Conservation (phyloP, 1,140 invertebrate genomes). For the Sinella curviseta region DNA sequence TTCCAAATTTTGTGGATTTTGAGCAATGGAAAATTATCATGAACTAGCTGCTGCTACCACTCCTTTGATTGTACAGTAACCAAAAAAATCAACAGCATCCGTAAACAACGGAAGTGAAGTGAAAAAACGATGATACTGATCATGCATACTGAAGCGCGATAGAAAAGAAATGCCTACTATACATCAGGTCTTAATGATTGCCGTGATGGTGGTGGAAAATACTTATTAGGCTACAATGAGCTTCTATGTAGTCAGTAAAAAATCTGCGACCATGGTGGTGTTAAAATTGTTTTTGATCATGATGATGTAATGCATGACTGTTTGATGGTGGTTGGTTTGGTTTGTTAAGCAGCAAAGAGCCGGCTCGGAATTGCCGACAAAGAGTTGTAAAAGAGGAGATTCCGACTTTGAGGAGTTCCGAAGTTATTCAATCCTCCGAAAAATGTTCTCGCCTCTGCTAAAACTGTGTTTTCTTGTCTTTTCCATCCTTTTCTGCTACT, state of each 20-base stretch:
- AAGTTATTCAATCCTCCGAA: constrained; percentile 25
- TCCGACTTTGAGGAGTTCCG: constrained; percentile 25
- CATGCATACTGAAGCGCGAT: too few relatives aligned
- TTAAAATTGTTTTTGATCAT: constrained; percentile 7
- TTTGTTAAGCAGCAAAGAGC: constrained; percentile 27
- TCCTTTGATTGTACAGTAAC: too few relatives aligned
- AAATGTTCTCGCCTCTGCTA: constrained; percentile 18
- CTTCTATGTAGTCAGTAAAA: too few relatives aligned
- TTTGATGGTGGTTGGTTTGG: constrained; percentile 25
- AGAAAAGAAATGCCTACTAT: too few relatives aligned
- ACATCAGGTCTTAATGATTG: too few relatives aligned
- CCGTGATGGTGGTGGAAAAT: too few relatives aligned
- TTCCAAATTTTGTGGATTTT: too few relatives aligned
- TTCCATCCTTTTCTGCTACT: background rate
- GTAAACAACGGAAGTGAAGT: background rate
- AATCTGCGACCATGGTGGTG: background rate
- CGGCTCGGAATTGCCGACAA: constrained; percentile 13
- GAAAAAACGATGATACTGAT: background rate
- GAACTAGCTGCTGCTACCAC: too few relatives aligned
- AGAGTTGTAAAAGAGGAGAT: background rate
- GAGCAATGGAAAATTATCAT: too few relatives aligned
- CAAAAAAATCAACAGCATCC: too few relatives aligned
- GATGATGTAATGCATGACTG: constrained; percentile 23
- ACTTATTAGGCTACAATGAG: too few relatives aligned
- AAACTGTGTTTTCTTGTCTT: background rate